phyloP scores from a whole-genome alignment of 2,797 vertebrate genomes.

The Xenentodon cancila region DNA sequence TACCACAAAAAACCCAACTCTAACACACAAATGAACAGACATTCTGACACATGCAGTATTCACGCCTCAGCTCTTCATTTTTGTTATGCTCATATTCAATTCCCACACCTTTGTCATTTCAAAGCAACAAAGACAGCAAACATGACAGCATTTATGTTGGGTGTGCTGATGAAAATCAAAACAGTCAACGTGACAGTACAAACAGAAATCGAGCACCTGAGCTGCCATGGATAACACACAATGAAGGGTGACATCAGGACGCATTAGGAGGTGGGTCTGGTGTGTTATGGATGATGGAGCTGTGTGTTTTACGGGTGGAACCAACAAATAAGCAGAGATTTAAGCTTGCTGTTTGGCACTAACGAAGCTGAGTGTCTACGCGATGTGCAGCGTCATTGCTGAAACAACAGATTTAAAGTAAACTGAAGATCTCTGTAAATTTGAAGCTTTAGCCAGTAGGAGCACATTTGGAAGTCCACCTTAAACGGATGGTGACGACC shows the following conservation, averaged over 20 bases:
- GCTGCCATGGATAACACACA: constrained; percentile 27
- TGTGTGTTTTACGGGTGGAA: too few relatives aligned
- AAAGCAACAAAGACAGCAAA: constrained; percentile 10
- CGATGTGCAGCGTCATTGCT: constrained; percentile 28
- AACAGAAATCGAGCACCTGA: constrained; percentile 33
- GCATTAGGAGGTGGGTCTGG: constrained; percentile 55
- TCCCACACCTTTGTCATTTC: constrained; percentile 30
- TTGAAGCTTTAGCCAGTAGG: constrained; percentile 1
- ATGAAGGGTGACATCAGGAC: constrained; percentile 42
- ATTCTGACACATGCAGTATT: constrained; percentile 30
- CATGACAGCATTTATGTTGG: constrained; percentile 18
- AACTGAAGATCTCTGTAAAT: neutral
- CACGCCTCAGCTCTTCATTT: constrained; percentile 38
- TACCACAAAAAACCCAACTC: too few relatives aligned
- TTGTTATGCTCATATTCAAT: constrained; percentile 20
- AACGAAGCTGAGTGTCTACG: constrained; percentile 52
- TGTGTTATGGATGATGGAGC: constrained; percentile 26
- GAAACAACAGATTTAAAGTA: constrained; percentile 27
- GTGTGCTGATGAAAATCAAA: constrained; percentile 28
- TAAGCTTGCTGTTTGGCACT: constrained; percentile 30
- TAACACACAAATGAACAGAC: neutral
- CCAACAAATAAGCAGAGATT: constrained; percentile 36
- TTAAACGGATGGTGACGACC: constrained; percentile 12
- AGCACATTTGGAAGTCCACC: constrained; percentile 10
- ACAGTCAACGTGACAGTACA: constrained; percentile 27